These are phyloP conservation scores for Mimas tiliae DNA, from an alignment of 2,888 invertebrate genomes.

Conservation along the genomic window DNA sequence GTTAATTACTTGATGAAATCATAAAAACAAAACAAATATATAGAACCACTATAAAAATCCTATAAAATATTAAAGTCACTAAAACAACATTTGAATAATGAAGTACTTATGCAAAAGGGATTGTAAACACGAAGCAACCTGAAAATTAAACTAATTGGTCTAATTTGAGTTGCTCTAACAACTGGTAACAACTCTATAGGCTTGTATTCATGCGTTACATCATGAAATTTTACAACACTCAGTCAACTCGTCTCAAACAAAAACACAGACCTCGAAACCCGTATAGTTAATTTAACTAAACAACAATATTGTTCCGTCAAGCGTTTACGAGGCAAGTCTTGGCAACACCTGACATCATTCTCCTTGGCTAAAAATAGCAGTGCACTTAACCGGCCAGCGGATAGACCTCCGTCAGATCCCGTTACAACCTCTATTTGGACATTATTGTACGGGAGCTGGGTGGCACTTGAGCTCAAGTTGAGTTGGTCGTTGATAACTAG, in stretches of 20 bases:
- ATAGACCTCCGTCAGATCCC: conserved; percentile 50
- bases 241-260: neutral
- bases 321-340: conserved; percentile 7
- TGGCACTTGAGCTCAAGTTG: conserved; percentile 49
- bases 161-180: neutral
- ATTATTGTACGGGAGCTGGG: conserved; percentile 42
- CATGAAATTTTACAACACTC: neutral
- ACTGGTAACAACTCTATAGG: neutral
- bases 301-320: conserved; percentile 4
- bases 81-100: neutral
- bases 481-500: conserved; percentile 55
- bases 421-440: conserved; percentile 46
- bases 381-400: conserved; percentile 56
- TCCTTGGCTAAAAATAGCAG: conserved; percentile 72
- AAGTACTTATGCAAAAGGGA: neutral
- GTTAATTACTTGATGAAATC: neutral
- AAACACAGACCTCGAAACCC: conserved; percentile 5
- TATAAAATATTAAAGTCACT: neutral
- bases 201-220: neutral
- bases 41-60: neutral
- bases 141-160: neutral
- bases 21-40: neutral
- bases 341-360: conserved; percentile 59
- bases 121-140: neutral
- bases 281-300: conserved; percentile 6